Evolutionary conservation across 1,140 invertebrate species (phyloP).

Genomic region (Drosophila dunni): DNA sequence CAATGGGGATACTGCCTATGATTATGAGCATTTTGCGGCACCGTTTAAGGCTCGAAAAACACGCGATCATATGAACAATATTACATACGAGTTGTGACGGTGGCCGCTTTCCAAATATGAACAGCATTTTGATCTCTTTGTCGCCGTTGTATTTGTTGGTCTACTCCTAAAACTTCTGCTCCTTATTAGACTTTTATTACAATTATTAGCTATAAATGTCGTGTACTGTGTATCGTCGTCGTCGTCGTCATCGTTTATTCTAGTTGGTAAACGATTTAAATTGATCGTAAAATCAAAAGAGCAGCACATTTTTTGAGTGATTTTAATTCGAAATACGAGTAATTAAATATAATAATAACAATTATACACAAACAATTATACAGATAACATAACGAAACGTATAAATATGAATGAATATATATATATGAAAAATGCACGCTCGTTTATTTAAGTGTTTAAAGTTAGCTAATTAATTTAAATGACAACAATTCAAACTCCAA

Average conservation of each 20-base stretch:
- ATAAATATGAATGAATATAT: conserved; percentile 34
- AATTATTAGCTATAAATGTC: conserved; percentile 76
- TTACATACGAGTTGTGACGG: conserved; percentile 84
- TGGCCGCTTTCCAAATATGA: conserved; percentile 46
- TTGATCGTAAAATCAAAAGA: conserved; percentile 56
- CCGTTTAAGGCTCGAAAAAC: conserved; percentile 79
- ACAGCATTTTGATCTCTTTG: conserved; percentile 75
- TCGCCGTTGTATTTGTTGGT: conserved; percentile 62
- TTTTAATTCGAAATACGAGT: conserved; percentile 71
- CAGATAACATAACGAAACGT: conserved; percentile 18
- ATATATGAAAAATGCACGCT: conserved; percentile 58
- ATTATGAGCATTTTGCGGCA: conserved; percentile 79
- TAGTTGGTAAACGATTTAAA: conserved; percentile 43
- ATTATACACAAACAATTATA: conserved; percentile 47
- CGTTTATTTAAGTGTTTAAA: conserved; percentile 79
- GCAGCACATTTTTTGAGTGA: conserved; percentile 76
- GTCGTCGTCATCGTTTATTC: conserved; percentile 60
- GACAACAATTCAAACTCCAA: conserved; percentile 77
- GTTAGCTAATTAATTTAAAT: conserved; percentile 73
- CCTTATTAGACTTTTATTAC: conserved; percentile 75
- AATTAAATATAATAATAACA: conserved; percentile 28
- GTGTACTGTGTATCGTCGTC: conserved; percentile 62
- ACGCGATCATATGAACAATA: conserved; percentile 82
- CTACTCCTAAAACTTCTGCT: conserved; percentile 55
- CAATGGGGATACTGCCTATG: conserved; percentile 72